Evolutionary conservation across 2,113 vertebrate species (phyloP), one percentile per base, ranked within the genome.

Genomic region (Xerus inauris): DNA sequence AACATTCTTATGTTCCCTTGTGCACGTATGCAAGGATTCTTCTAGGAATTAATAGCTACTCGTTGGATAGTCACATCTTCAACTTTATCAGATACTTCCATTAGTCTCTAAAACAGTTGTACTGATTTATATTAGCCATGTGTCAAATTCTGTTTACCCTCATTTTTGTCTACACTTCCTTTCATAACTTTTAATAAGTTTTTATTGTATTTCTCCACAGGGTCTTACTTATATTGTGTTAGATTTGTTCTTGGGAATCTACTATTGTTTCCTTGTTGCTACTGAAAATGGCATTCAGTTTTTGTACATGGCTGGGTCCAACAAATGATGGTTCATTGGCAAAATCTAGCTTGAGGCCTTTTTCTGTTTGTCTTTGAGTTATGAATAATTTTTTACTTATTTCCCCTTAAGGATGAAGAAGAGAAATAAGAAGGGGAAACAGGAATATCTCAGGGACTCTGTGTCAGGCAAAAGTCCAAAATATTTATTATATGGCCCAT

Each of bases 401-500:
- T 79, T 69, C 38, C 65, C 20, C 3, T 62, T 62, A 28, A 62
- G 30, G 59, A 87, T 8, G 24, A 69, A 80, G n/a, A 69, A 54
- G 45, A 89, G 32, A 5, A 69, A 73, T 5, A 49, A 30, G 8
- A 47, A 30, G 12, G 42, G 71, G 30, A 64, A 49, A 72, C 0
- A 76, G 40, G 5, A 71, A 71, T 89, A 83, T 81, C 26, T n/a
- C 28, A 79, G 67, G 69, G 30, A 79, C 8, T 75, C 9, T 30
- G 80, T 28, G n/a, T 71, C n/a, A 62, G 28, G 47, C 30, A 92
- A 94, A 94, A 79, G n/a, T 76, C 30, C 91, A 73, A 94, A 94
- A 73, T 87, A 87, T 82, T 95, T 80, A 79, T 22, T 57, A 67
- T 40, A n/a, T 42, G 14, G 35, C 35, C 32, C 72, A 89, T 84